Evolutionary conservation across 2,113 vertebrate genomes (phyloP), one percentile per base, ranked within the genome.

Genomic region (Hemibagrus wyckioides): DNA sequence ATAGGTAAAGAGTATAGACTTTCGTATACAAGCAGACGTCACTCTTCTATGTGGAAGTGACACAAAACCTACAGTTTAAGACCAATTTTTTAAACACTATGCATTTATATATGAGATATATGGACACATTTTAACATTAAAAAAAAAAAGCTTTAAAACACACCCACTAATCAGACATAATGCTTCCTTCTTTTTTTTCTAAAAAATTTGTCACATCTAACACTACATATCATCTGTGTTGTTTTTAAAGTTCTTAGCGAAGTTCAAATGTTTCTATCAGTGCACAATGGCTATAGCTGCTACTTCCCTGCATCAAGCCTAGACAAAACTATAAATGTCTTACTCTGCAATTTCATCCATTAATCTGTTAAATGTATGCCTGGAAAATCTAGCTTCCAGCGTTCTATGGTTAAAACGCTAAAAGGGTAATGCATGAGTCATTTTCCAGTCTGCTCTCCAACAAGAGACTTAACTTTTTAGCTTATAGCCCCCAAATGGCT

Each of bases 371-470:
- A 80, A 86, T 69, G 48, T 30, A 80, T 80, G 61, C 77, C 85
- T 80, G 61, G 85, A 69, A 86, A 86, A 67, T 79, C 61, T 81
- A 9, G 25, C 79, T 81, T 80, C 77, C 30, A 81, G 77, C 7
- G 6, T 71, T 50, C 6, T 71, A 71, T 41, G 36, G 77, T 67
- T 81, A 56, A 86, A 80, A 81, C 11, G 28, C 85, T 86, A 82
- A 71, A 86, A 59, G 85, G 79, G 79, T 86, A 81, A 86, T 41
- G 77, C 36, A 82, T 86, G 77, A 86, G 41, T 86, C 79, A 82
- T 73, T 85, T 76, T 57, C 73, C 73, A 65, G 63, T 59, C 61
- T 30, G 57, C 85, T 82, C 63, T 82, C 57, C 19, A 86, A 82
- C 54, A 71, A 57, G 79, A 86, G 63, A 86, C 11, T 73, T 52